Base-by-base conservation (phyloP, 1,140 invertebrate genomes). In the Magallana gigas region DNA sequence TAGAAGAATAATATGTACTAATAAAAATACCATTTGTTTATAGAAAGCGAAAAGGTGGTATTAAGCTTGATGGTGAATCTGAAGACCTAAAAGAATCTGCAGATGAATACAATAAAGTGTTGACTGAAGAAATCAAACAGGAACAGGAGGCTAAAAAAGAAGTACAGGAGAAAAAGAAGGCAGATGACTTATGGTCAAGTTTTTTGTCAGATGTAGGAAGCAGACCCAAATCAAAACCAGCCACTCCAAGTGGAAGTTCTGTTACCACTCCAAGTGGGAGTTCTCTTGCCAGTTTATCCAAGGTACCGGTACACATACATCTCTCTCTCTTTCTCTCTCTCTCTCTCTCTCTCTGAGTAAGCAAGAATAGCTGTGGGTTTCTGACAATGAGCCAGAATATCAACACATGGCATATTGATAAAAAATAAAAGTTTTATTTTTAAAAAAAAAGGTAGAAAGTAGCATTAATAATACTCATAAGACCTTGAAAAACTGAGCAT, bases 141-240 rank as follows among this genome's bases (percentile, higher is more conserved):
- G 92, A 93, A 83, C 87, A 91, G 81, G 87, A 85, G 18, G 87
- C 68, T 80, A 91, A 90, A 57, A 92, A 91, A 83, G 89, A 91
- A 80, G 90, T 92, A 86, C 89, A 91, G 57, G 92, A 93, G 68
- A 94, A 93, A 84, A 92, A 93, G 83, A 91, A 89, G 89, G 90
- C 90, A 57, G 92, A 94, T 88, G 91, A 92, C 59, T 85, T 94
- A n/a, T 94, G 94, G 94, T 90, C 92, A 16, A 94, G 92, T 88
- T 94, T 94, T 88, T 83, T 93, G 83, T 89, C 92, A 58, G 94
- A 94, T 88, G 92, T 94, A 23, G 92, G 93, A 84, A 58, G 83
- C 7, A 83, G 83, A 84, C 84, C 91, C 9, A 91, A 92, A 87
- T 59, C 88, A 36, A 90, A 90, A 84, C 64, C 68, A 83, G 81